phyloP scores from a whole-genome alignment of 30 jellyfish, hydroid and myxozoan genomes.

The Phacellophora camtschatica region DNA sequence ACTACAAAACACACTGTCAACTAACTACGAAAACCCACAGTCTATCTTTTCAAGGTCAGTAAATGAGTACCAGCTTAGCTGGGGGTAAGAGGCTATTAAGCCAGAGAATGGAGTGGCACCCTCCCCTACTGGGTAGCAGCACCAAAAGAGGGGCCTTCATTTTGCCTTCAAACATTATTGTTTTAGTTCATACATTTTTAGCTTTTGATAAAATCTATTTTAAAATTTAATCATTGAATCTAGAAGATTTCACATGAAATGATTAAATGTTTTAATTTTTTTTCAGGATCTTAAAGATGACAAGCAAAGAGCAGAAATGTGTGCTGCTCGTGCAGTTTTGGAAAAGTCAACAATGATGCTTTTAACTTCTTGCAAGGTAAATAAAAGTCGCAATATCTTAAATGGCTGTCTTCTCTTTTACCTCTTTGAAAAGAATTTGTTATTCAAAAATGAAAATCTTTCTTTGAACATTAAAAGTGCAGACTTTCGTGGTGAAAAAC shows the following conservation, averaged over 20 bases:
- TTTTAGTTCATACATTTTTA: neutral
- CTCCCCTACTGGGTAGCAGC: neutral
- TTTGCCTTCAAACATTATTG: neutral
- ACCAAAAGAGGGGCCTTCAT: neutral
- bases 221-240: neutral
- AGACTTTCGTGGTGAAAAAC: too few species aligned
- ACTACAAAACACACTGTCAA: too few species aligned
- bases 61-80: too few species aligned
- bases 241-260: neutral
- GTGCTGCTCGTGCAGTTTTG: slow-evolving; percentile 96
- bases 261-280: neutral
- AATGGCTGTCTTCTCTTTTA: too few species aligned
- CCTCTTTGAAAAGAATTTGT: too few species aligned
- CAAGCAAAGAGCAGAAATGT: slow-evolving; percentile 96
- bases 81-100: too few species aligned
- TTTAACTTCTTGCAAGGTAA: slow-evolving; percentile 94
- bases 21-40: too few species aligned
- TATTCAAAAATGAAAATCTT: too few species aligned
- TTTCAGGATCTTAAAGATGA: slow-evolving; percentile 93
- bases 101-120: too few species aligned
- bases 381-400: too few species aligned
- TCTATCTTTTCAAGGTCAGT: too few species aligned
- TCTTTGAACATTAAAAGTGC: too few species aligned
- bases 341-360: slow-evolving; percentile 99
- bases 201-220: neutral